Conservation (phyloP, 2,113 vertebrate species). For the Reinhardtius hippoglossoides region DNA sequence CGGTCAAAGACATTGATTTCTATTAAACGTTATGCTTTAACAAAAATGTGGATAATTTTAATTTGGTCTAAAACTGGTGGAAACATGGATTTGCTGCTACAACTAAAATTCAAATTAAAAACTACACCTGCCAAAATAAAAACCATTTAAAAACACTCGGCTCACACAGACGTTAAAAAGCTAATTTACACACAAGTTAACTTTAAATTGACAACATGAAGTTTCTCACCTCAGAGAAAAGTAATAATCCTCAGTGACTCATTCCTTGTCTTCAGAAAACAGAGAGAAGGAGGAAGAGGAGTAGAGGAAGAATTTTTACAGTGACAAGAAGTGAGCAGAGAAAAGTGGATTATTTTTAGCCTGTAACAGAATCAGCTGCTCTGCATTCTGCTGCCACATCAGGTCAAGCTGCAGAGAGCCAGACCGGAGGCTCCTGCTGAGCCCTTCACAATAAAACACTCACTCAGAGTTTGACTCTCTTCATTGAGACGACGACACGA, state of each 20-base stretch:
- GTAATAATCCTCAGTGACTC: conserved; percentile 61
- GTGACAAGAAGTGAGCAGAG: conserved; percentile 42
- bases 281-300: not conserved
- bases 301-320: conserved; percentile 9
- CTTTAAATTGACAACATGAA: not conserved
- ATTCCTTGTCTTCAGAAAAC: conserved; percentile 58
- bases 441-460: not conserved
- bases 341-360: conserved; percentile 93
- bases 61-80: no score
- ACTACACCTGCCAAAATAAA: not conserved
- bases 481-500: no score
- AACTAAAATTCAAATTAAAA: not conserved
- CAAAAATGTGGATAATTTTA: no score
- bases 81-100: no score
- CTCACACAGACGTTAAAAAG: not conserved
- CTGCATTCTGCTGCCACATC: conserved; percentile 48
- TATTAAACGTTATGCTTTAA: no score
- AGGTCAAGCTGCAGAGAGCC: not conserved
- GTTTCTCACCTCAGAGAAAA: conserved; percentile 69
- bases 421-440: no score
- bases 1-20: no score
- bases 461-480: not conserved
- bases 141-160: fast-evolving
- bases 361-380: conserved; percentile 86
- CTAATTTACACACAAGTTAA: not conserved